phyloP scores from a whole-genome alignment of 2,797 vertebrate genomes.

The Ambastaia sidthimunki region DNA sequence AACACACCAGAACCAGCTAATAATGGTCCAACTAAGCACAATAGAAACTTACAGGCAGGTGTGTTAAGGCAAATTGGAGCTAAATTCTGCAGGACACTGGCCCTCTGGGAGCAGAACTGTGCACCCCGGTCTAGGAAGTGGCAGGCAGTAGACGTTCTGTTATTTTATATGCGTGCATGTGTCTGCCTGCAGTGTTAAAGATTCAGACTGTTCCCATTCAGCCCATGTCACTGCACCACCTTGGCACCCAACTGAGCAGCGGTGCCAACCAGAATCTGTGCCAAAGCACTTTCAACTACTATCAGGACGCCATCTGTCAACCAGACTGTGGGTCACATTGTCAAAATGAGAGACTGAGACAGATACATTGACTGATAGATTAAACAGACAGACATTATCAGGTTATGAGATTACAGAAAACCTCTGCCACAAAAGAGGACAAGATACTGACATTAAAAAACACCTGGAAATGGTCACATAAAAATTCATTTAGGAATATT shows the following conservation, averaged over 20 bases:
- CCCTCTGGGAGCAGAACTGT: too few species aligned
- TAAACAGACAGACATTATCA: constrained; percentile 15
- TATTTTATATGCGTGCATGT: constrained; percentile 12
- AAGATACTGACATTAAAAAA: neutral
- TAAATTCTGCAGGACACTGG: too few species aligned
- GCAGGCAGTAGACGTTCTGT: neutral
- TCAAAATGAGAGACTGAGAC: constrained; percentile 13
- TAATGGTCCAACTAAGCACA: too few species aligned
- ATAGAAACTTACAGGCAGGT: too few species aligned
- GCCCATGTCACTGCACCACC: constrained; percentile 24
- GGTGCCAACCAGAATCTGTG: constrained; percentile 21
- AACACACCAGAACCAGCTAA: too few species aligned
- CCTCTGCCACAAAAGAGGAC: neutral
- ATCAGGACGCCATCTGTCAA: constrained; percentile 51
- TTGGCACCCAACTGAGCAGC: constrained; percentile 27
- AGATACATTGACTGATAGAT: neutral
- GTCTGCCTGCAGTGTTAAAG: constrained; percentile 18
- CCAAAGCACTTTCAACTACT: constrained; percentile 37
- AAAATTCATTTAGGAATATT: constrained; percentile 6
- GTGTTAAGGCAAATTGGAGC: too few species aligned
- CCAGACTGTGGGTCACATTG: constrained; percentile 24
- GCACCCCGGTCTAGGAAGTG: too few species aligned
- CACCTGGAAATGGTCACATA: neutral
- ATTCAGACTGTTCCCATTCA: constrained; percentile 7
- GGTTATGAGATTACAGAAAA: constrained; percentile 21